phyloP scores from a whole-genome alignment of 2,113 vertebrate species.

The Vulpes vulpes region DNA sequence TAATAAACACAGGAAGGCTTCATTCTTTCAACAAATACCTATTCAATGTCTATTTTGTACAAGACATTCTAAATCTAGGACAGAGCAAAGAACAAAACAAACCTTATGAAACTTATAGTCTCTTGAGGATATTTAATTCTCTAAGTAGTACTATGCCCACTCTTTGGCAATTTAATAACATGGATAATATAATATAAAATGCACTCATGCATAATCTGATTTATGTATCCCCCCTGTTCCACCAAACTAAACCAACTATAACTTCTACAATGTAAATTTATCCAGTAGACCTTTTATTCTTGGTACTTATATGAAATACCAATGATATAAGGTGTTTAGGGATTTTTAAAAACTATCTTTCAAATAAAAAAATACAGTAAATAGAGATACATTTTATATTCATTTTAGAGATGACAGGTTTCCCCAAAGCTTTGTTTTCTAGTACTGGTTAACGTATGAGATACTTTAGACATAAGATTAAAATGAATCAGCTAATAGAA shows the following conservation, averaged over 20 bases:
- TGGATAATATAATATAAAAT: not conserved
- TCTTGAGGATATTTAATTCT: not conserved
- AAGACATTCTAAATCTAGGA: not conserved
- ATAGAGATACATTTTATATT: constrained; percentile 68
- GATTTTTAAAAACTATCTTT: not conserved
- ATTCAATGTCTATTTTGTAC: not conserved
- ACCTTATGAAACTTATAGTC: not conserved
- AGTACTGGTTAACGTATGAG: not conserved
- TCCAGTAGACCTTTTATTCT: not conserved
- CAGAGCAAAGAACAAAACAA: not conserved
- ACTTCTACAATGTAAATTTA: not conserved
- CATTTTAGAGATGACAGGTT: constrained; percentile 63
- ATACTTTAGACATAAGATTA: constrained; percentile 2
- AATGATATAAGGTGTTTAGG: not conserved
- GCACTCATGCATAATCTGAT: not conserved
- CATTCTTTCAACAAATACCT: constrained; percentile 29
- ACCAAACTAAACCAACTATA: not conserved
- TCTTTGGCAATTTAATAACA: not conserved
- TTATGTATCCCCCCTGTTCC: not conserved
- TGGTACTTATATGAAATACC: not conserved
- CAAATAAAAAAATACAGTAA: constrained; percentile 32
- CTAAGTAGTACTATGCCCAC: not conserved
- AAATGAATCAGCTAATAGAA: not conserved
- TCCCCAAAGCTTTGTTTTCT: constrained; percentile 10
- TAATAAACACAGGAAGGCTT: not conserved